Evolutionary conservation across 1,140 invertebrate genomes (phyloP), one percentile per base, ranked within the genome.

Genomic region (Drosophila neocordata): DNA sequence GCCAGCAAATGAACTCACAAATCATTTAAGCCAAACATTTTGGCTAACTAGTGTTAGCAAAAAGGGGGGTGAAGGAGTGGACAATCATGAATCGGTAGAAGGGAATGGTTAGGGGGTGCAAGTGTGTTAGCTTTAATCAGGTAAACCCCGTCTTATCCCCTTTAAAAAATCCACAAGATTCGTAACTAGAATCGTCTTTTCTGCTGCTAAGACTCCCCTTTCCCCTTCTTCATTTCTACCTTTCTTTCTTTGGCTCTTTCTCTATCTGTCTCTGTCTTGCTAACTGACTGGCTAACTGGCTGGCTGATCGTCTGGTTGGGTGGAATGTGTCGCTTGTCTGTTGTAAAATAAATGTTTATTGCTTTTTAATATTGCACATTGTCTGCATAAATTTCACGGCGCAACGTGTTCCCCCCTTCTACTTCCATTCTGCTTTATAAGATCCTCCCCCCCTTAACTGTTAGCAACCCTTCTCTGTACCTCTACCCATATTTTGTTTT

Each of bases 341-440:
- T 75, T 81, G 78, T 87, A 76, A 88, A 88, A 87, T 88, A 88
- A 88, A 87, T 87, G 82, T 87, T 87, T 87, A 87, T 87, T 67
- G 82, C 83, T 87, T 87, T 88, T 87, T 87, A 87, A 87, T 87
- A 88, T 88, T 88, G 79, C 83, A 87, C 83, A 87, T 88, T 87
- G 79, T 87, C 79, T 83, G 83, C 83, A 87, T 87, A 87, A 87
- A 87, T 87, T 87, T 88, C 74, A 88, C 72, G 74, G 66, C 63
- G 48, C 81, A 77, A 79, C 80, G 80, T 79, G 74, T 75, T 83
- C 68, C 20, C 66, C 18, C 27, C 62, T 65, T 69, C 48, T 55
- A n/a, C n/a, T n/a, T n/a, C n/a, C n/a, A n/a, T n/a, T n/a, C n/a
- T n/a, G n/a, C 27, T 31, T 5, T 6, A 6, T 6, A 31, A 31